A percentile compares a stretch with the other conserved stretches of the same genome.
Evolutionary conservation across 2,888 invertebrate genomes (phyloP).

Genomic region (Siphonodentalium dalli): DNA sequence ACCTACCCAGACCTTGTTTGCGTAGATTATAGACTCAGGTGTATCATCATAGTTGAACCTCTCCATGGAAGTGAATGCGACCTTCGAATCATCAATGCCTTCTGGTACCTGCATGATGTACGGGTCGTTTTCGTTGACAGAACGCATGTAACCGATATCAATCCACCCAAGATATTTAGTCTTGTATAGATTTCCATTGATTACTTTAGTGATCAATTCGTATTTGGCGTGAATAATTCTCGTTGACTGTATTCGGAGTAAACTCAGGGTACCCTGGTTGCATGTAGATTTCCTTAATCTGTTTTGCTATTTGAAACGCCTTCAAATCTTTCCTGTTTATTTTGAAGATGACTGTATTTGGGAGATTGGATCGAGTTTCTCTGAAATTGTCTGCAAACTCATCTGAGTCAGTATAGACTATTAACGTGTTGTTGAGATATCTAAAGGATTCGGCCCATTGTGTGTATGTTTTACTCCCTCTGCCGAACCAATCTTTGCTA

Average conservation of each 20-base stretch:
- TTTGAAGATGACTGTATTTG: background rate
- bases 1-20: slow-evolving; percentile 12
- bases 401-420: background rate
- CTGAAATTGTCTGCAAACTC: background rate
- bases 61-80: background rate
- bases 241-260: slow-evolving; percentile 14
- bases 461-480: background rate
- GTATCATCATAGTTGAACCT: background rate
- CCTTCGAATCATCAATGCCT: background rate
- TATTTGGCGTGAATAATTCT: slow-evolving; percentile 20
- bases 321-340: slow-evolving; percentile 7
- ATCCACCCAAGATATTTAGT: slow-evolving; percentile 17
- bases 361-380: background rate
- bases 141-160: slow-evolving; percentile 20
- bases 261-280: slow-evolving; percentile 14
- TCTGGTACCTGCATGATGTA: slow-evolving; percentile 3
- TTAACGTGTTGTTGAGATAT: background rate
- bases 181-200: slow-evolving; percentile 1
- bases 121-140: background rate
- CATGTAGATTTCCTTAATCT: slow-evolving; percentile 8
- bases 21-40: slow-evolving; percentile 2
- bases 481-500: too few species aligned
- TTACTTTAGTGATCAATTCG: slow-evolving; percentile 5
- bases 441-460: background rate
- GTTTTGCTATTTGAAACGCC: slow-evolving; percentile 12